Base-by-base conservation (phyloP, 2,797 vertebrate species). In the Adelosebastes latens region DNA sequence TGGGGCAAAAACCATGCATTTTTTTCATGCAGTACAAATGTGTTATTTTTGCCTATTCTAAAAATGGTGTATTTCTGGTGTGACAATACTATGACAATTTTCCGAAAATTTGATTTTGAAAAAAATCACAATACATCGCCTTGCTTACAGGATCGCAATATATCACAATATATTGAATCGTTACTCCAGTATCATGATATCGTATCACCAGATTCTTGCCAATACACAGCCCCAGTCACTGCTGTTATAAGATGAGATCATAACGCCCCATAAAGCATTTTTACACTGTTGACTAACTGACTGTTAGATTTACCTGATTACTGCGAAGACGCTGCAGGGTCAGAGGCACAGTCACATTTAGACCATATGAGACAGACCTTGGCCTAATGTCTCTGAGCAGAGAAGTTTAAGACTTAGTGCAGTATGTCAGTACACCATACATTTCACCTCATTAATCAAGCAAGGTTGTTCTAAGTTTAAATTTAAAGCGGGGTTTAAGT, bases 401-500 rank as follows among this genome's bases (percentile, higher is more conserved):
- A 82, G 68, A 77, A 1, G 14, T 81, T 88, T 76, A 59, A 82
- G 80, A 83, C 66, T 73, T 12, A 89, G 87, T 76, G 76, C 81
- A 72, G 36, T 8, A 7, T 90, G 83, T 81, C 81, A 72, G 79
- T 68, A 60, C 87, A 79, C 58, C 32, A 69, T 36, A 27, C 65
- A 82, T 81, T 85, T 88, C 87, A 87, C 73, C 87, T 85, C 86
- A 91, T 92, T 92, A 90, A 91, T 92, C 91, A 94, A 63, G 66
- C 87, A 92, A 91, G 86, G 89, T 90, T 87, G 81, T 82, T 81
- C 75, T 63, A 77, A 76, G 71, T 64, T 74, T 70, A 61, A 36
- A 70, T 73, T 25, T 42, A 59, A 84, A 86, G 55, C n/a, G 25
- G 60, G 39, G 27, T 83, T 74, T 10, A 80, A 80, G 20, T 79